A percentile compares a stretch with the other conserved stretches of the same genome.
phyloP scores from a whole-genome alignment of 2,113 vertebrate genomes.

The Sinocyclocheilus grahami region DNA sequence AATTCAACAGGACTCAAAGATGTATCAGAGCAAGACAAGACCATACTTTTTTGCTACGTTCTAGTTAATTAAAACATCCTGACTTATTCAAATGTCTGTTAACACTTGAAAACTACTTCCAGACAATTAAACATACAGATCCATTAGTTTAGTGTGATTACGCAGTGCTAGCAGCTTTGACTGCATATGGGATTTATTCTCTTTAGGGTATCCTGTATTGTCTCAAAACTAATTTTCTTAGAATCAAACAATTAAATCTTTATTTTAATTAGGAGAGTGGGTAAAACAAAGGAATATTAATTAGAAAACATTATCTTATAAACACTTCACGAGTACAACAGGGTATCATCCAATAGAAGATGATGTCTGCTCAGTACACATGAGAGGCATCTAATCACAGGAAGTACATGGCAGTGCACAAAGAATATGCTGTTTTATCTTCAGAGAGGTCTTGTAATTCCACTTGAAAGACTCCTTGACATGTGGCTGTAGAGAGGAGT shows the following conservation, averaged over 20 bases:
- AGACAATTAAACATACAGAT: constrained; percentile 51
- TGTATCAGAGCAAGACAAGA: neutral
- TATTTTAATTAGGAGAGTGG: constrained; percentile 52
- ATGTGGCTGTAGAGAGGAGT: constrained; percentile 48
- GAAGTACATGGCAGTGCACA: constrained; percentile 41
- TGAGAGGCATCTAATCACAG: constrained; percentile 51
- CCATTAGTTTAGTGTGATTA: constrained; percentile 59
- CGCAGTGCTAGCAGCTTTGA: constrained; percentile 19
- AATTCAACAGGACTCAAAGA: neutral
- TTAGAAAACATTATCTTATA: constrained; percentile 53
- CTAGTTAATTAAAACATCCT: constrained; percentile 32
- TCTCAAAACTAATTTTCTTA: constrained; percentile 51
- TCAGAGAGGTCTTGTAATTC: constrained; percentile 54
- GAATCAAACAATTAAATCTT: constrained; percentile 50
- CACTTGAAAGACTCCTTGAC: constrained; percentile 58
- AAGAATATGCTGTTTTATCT: constrained; percentile 50
- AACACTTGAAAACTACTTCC: constrained; percentile 49
- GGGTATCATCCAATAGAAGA: neutral
- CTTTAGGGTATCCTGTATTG: constrained; percentile 53
- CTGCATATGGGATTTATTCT: constrained; percentile 47
- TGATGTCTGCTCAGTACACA: constrained; percentile 40
- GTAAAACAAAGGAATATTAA: constrained; percentile 55
- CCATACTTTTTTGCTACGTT: neutral
- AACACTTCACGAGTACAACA: constrained; percentile 45
- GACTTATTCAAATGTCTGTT: constrained; percentile 50